Evolutionary conservation across 2,888 invertebrate species (phyloP).

Genomic region (Neoitamus cyanurus): DNA sequence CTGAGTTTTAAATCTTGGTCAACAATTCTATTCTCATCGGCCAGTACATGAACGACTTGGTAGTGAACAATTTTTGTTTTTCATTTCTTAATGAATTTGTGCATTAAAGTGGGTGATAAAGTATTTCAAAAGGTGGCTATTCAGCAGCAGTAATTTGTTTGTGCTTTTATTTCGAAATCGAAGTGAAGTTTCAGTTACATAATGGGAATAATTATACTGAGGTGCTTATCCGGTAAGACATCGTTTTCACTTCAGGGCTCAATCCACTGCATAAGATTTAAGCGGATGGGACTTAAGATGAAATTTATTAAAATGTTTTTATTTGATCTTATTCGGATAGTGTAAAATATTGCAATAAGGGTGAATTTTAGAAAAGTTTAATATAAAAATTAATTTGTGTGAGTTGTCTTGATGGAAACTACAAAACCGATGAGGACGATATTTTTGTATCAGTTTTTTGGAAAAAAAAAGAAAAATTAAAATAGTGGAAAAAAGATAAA

Average conservation of each 20-base stretch:
- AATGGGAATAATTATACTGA: background rate
- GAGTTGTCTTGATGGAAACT: no score
- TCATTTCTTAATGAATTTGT: background rate
- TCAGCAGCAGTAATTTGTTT: background rate
- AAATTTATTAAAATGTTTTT: background rate
- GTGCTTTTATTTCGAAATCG: background rate
- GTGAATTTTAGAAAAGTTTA: background rate
- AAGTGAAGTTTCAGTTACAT: slow-evolving; percentile 1
- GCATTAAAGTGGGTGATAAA: background rate
- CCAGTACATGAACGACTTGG: background rate
- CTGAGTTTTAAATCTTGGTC: slow-evolving; percentile 7
- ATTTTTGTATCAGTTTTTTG: no score
- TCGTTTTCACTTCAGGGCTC: background rate
- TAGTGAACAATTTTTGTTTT: background rate
- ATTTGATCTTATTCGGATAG: background rate
- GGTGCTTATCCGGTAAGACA: background rate
- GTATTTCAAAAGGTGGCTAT: background rate
- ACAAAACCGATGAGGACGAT: no score
- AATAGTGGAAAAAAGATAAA: no score
- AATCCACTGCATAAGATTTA: background rate
- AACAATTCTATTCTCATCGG: background rate
- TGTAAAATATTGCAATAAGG: background rate
- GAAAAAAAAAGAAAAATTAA: no score
- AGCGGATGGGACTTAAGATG: background rate
- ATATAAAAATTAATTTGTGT: background rate